Percentiles rank a stretch among this genome's conserved stretches.
phyloP scores from a whole-genome alignment of 2,888 invertebrate species.

The Chesias legatella region DNA sequence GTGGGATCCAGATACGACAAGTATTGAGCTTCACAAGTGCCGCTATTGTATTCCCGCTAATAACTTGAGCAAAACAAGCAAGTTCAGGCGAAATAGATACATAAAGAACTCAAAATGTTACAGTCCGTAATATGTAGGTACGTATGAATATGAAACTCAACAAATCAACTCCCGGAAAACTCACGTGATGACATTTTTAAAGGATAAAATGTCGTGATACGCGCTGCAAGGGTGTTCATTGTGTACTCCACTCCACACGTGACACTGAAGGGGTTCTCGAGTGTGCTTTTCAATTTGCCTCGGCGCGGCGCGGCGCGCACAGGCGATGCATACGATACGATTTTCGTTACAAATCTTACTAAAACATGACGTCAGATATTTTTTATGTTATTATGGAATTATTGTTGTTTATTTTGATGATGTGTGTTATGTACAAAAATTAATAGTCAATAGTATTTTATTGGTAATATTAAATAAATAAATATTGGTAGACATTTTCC shows the following conservation, averaged over 20 bases:
- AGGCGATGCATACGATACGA: constrained; percentile 29
- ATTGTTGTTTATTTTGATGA: too few species aligned
- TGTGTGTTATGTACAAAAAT: too few species aligned
- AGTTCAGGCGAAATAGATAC: neutral
- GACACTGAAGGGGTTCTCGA: constrained; percentile 76
- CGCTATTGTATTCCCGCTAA: too few species aligned
- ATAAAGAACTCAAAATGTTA: neutral
- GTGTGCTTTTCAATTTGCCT: constrained; percentile 77
- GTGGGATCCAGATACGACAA: too few species aligned
- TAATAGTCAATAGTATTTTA: too few species aligned
- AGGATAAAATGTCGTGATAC: constrained; percentile 48
- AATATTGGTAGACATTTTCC: too few species aligned
- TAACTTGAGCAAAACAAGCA: too few species aligned
- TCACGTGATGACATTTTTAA: constrained; percentile 47
- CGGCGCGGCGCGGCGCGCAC: constrained; percentile 42
- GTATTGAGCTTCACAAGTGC: too few species aligned
- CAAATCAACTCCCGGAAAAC: constrained; percentile 35
- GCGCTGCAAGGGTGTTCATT: constrained; percentile 47
- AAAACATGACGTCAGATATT: too few species aligned
- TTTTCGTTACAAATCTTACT: too few species aligned
- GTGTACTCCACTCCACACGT: constrained; percentile 61
- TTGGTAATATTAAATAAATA: too few species aligned
- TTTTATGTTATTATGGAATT: too few species aligned
- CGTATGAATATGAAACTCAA: neutral
- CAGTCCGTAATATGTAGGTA: neutral